Percentiles rank a stretch among this genome's conserved stretches.
Conservation (phyloP, 1,140 invertebrate genomes). For the Heliconius eleuchia region DNA sequence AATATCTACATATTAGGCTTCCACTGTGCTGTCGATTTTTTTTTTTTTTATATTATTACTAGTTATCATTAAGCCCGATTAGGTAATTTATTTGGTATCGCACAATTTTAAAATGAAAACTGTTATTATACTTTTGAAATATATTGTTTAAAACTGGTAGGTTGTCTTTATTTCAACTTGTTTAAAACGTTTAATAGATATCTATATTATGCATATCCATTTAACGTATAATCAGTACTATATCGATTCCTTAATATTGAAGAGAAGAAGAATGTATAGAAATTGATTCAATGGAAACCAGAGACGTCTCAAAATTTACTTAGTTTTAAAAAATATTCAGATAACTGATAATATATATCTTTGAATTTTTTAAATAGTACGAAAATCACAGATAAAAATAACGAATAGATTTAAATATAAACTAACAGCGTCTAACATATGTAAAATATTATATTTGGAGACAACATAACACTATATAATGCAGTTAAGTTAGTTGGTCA, state of each 20-base stretch:
- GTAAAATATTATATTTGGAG: not conserved
- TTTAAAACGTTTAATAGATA: not conserved
- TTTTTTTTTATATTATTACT: too few species aligned
- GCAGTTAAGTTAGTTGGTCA: not conserved
- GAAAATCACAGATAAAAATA: too few species aligned
- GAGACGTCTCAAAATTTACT: too few species aligned
- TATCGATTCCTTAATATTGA: too few species aligned
- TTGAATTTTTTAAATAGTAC: too few species aligned
- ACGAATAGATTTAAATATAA: too few species aligned
- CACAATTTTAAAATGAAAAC: not conserved
- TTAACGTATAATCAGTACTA: too few species aligned
- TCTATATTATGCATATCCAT: not conserved
- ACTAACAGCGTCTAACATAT: too few species aligned
- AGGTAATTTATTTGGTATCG: not conserved
- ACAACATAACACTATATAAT: not conserved
- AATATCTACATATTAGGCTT: not conserved
- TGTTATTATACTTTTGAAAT: not conserved
- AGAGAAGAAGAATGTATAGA: too few species aligned
- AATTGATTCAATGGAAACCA: too few species aligned
- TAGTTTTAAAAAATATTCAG: too few species aligned
- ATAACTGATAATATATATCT: too few species aligned
- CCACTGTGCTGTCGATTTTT: not conserved
- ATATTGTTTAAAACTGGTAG: not conserved
- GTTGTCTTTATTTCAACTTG: not conserved
- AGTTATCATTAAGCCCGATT: not conserved